A percentile compares a stretch with the other conserved stretches of the same genome.
These are phyloP conservation scores for Muntiacus reevesi DNA, from an alignment of 2,113 vertebrate species.

Conservation along the genomic window DNA sequence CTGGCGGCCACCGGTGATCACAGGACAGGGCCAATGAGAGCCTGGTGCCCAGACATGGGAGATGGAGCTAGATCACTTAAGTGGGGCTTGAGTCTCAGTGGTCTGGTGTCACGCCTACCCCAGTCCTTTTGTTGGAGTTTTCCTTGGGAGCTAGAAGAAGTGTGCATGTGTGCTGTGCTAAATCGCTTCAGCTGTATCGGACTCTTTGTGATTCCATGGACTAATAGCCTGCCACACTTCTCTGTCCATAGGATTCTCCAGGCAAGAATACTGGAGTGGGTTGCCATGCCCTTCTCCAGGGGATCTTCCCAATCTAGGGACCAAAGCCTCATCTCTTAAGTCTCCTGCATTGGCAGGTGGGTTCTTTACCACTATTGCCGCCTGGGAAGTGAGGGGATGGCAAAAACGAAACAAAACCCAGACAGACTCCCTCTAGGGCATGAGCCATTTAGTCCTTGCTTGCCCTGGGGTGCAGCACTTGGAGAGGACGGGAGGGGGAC, in stretches of 20 bases:
- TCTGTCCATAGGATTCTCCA: not conserved
- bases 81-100: too few species aligned
- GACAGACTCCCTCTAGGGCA: not conserved
- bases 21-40: not conserved
- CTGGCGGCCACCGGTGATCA: not conserved
- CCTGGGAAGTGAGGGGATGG: not conserved
- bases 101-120: not conserved
- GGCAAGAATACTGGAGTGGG: not conserved
- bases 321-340: not conserved
- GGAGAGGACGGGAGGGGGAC: rapidly evolving
- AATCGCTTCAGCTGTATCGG: not conserved
- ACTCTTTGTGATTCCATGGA: not conserved
- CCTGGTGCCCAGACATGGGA: not conserved
- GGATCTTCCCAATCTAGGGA: not conserved
- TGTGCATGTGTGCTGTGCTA: not conserved
- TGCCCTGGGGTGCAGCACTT: not conserved
- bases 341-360: not conserved
- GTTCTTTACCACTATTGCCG: not conserved
- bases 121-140: not conserved
- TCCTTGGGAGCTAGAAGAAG: not conserved
- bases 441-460: not conserved
- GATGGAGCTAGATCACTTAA: not conserved
- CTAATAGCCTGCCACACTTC: not conserved
- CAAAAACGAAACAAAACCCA: not conserved
- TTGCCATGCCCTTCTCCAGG: not conserved